Conservation (phyloP, 2,797 vertebrate species). For the Sylvilagus floridanus region DNA sequence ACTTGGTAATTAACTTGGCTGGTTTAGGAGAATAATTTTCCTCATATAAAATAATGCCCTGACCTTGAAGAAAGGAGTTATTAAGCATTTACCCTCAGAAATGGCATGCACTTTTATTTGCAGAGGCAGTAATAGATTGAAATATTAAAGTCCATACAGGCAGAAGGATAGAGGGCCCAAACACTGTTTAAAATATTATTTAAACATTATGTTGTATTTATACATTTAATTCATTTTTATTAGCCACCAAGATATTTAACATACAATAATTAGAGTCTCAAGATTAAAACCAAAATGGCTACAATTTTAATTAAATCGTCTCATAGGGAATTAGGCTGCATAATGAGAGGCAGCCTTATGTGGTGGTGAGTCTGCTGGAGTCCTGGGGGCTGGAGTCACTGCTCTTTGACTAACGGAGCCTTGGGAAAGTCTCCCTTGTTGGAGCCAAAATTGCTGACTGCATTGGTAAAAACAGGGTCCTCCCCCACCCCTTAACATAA, state of each 20-base stretch:
- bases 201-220: slow-evolving; percentile 63
- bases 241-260: slow-evolving; percentile 68
- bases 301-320: slow-evolving; percentile 64
- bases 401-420: not conserved
- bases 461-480: not conserved
- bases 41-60: not conserved
- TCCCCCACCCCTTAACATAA: not conserved
- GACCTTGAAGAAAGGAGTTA: slow-evolving; percentile 18
- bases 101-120: not conserved
- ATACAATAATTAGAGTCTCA: slow-evolving; percentile 73
- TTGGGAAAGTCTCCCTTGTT: not conserved
- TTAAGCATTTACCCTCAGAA: not conserved
- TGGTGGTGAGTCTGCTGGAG: not conserved
- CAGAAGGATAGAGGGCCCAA: not conserved
- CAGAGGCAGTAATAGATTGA: slow-evolving; percentile 34
- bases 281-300: slow-evolving; percentile 67
- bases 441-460: not conserved
- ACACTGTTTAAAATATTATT: slow-evolving; percentile 49
- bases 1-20: slow-evolving; percentile 30
- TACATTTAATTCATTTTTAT: slow-evolving; percentile 69
- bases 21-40: slow-evolving; percentile 47
- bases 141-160: not conserved
- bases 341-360: slow-evolving; percentile 62
- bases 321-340: slow-evolving; percentile 62
- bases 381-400: not conserved